Conservation (phyloP, 2,888 invertebrate species). For the Agrotis clavis region DNA sequence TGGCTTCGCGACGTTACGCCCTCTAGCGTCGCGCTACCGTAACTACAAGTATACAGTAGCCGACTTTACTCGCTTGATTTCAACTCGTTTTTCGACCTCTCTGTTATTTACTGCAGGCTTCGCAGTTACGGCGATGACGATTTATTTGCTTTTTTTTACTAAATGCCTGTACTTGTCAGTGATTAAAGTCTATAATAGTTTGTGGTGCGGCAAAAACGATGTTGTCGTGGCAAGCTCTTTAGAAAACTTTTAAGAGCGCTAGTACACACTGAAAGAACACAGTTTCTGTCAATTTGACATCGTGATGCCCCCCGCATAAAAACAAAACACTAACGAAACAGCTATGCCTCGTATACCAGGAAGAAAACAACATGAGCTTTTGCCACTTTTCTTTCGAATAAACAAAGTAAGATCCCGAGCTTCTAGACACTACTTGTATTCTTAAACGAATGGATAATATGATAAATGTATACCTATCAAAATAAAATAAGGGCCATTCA, state of each 20-base stretch:
- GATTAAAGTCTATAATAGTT: slow-evolving; percentile 22
- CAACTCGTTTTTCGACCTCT: slow-evolving; percentile 59
- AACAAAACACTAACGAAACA: too few species aligned
- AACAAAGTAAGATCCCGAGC: too few species aligned
- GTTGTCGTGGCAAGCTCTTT: not conserved
- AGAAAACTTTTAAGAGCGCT: not conserved
- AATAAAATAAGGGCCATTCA: too few species aligned
- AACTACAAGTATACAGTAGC: slow-evolving; percentile 63
- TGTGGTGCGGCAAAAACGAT: not conserved
- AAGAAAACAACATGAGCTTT: too few species aligned
- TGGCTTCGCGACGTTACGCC: slow-evolving; percentile 70
- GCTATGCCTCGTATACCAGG: too few species aligned
- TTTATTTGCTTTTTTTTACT: slow-evolving; percentile 23
- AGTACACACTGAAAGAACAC: too few species aligned
- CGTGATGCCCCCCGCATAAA: too few species aligned
- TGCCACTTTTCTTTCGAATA: too few species aligned
- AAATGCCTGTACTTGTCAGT: slow-evolving; percentile 14
- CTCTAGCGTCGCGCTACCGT: slow-evolving; percentile 66
- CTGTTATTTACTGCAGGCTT: slow-evolving; percentile 40
- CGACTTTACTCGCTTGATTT: slow-evolving; percentile 57
- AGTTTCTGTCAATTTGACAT: too few species aligned
- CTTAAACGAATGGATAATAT: too few species aligned
- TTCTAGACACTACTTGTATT: too few species aligned
- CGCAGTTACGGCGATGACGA: slow-evolving; percentile 2
- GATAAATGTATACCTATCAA: too few species aligned